Base-by-base conservation (phyloP, 2,888 invertebrate genomes). In the Brassicogethes aeneus region DNA sequence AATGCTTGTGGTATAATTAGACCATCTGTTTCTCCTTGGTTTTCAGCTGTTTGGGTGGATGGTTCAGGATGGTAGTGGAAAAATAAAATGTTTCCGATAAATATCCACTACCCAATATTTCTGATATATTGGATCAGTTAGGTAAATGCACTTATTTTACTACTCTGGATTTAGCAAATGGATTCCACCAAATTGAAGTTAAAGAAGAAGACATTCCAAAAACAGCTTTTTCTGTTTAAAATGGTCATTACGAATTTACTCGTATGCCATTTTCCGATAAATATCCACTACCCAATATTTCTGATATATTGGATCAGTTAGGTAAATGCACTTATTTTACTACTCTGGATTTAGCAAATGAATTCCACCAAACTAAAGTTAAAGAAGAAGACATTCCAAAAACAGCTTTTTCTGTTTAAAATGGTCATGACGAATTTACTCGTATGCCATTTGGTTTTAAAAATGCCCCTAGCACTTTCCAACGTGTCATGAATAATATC, bases 1-100 rank as follows among this genome's bases (percentile, higher is more conserved):
- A 49, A 46, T 65, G 34, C 33, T 61, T 5, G 34, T 54, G 2
- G 48, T 1, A 55, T 63, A 1, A 59, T 61, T 10, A 43, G 55
- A 39, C 46, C 38, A 3, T 48, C 47, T n/a, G 37, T 8, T 3
- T 43, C 42, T 7, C 54, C 53, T 3, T 56, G 50, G 47, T 43
- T 39, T 7, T 34, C 42, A 12, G 53, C 55, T 1, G 17, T 56
- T 2, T 47, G 50, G 45, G 41, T 60, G 2, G 57, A 57, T 3
- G 52, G 55, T 1, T 59, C 59, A 40, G 13, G 43, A 46, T 29
- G 41, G 41, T 10, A 40, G 48, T 1, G 54, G 56, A 15, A 46
- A 52, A 36, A 34, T 36, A 7, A 49, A 51, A 45, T 59, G 46
- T n/a, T n/a, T n/a, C n/a, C n/a, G n/a, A n/a, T n/a, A n/a, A n/a